These are phyloP conservation scores for Melanerpes aurifrons DNA, from an alignment of 2,113 vertebrate species.

Conservation along the genomic window DNA sequence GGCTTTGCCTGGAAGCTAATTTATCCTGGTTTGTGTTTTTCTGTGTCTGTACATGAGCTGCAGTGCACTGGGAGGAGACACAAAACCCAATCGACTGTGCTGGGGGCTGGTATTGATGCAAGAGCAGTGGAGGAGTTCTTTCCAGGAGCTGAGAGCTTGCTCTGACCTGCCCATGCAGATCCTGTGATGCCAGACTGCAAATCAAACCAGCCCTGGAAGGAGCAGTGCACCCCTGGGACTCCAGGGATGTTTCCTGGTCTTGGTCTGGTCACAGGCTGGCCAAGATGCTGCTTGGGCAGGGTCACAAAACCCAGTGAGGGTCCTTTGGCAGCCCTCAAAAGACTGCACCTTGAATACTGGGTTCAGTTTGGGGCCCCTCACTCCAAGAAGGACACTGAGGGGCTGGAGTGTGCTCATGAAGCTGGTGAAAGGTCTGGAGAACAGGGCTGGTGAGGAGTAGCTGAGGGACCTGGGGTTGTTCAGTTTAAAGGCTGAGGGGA, in stretches of 20 bases:
- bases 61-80: background rate
- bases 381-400: too few relatives aligned
- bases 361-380: too few relatives aligned
- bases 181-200: background rate
- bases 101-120: background rate
- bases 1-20: conserved; percentile 52
- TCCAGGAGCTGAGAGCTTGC: background rate
- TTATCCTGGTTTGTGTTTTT: background rate
- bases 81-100: background rate
- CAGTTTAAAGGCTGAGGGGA: too few relatives aligned
- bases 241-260: background rate
- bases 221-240: background rate
- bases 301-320: too few relatives aligned
- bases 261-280: too few relatives aligned
- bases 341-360: too few relatives aligned
- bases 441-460: too few relatives aligned
- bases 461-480: too few relatives aligned
- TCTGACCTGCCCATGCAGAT: background rate
- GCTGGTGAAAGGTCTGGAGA: too few relatives aligned
- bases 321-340: too few relatives aligned
- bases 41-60: background rate
- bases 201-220: background rate
- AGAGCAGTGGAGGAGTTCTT: background rate
- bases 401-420: too few relatives aligned
- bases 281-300: too few relatives aligned